These are phyloP conservation scores for Galaxias olidus DNA, from an alignment of 2,797 vertebrate species.

Conservation along the genomic window DNA sequence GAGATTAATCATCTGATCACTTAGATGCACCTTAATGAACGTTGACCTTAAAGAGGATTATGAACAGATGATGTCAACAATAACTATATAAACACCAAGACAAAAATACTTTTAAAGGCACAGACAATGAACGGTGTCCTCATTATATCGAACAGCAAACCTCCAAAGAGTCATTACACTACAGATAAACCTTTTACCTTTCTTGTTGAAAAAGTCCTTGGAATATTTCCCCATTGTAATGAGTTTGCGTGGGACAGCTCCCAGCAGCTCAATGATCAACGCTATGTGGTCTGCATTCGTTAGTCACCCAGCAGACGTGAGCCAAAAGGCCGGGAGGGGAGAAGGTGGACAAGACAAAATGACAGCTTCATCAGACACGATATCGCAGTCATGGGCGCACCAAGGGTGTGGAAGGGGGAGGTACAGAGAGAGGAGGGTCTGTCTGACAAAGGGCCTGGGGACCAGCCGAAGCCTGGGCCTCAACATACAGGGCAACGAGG, in stretches of 20 bases:
- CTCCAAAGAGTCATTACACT: no score
- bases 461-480: no score
- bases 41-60: no score
- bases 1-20: background rate
- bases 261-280: conserved; percentile 98
- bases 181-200: conserved; percentile 80
- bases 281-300: conserved; percentile 91
- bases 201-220: conserved; percentile 99
- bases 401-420: conserved; percentile 41
- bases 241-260: conserved; percentile 94
- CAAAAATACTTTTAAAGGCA: no score
- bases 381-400: conserved; percentile 56
- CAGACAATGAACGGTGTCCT: no score
- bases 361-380: conserved; percentile 69
- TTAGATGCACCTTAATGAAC: no score
- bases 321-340: conserved; percentile 29
- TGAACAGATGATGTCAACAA: no score
- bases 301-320: conserved; percentile 27
- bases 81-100: no score
- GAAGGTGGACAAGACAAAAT: conserved; percentile 54
- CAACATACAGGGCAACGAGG: background rate
- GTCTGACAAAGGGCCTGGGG: conserved; percentile 32
- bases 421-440: conserved; percentile 14
- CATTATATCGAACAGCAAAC: no score
- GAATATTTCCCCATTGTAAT: conserved; percentile 95